A percentile compares a stretch with the other conserved stretches of the same genome.
Evolutionary conservation across 2,888 invertebrate genomes (phyloP).

Genomic region (Halocaridina rubra): DNA sequence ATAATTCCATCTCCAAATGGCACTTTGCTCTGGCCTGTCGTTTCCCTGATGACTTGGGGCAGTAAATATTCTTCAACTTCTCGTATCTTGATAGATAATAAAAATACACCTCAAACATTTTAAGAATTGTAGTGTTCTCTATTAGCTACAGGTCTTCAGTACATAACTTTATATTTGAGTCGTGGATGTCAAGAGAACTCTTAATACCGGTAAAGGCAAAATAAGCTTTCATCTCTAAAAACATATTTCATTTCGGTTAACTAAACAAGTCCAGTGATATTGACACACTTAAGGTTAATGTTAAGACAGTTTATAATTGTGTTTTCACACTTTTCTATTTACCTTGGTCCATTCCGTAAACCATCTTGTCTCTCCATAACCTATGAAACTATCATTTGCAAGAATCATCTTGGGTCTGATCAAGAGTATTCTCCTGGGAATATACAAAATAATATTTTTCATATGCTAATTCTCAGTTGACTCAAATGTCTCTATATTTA

Average conservation of each 20-base stretch:
- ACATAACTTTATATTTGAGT: too few relatives aligned
- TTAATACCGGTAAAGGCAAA: too few relatives aligned
- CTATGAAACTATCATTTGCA: slow-evolving; percentile 86
- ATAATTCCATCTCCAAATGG: slow-evolving; percentile 97
- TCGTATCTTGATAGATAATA: too few relatives aligned
- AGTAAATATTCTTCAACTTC: slow-evolving; percentile 86
- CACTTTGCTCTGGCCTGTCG: slow-evolving; percentile 85
- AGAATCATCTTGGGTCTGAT: slow-evolving; percentile 93
- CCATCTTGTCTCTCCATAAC: slow-evolving; percentile 95
- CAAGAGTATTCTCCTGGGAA: slow-evolving; percentile 80
- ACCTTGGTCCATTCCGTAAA: slow-evolving; percentile 92
- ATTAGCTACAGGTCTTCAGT: too few relatives aligned
- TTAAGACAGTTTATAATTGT: not conserved
- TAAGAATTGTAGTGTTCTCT: too few relatives aligned
- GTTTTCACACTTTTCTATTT: slow-evolving; percentile 29
- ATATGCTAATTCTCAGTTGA: not conserved
- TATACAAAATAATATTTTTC: too few relatives aligned
- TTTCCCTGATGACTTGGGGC: slow-evolving; percentile 84
- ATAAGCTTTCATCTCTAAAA: too few relatives aligned
- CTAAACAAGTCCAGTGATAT: too few relatives aligned
- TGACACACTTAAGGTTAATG: too few relatives aligned
- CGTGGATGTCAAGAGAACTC: too few relatives aligned
- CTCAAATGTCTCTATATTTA: not conserved
- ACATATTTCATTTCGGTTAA: too few relatives aligned
- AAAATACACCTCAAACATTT: too few relatives aligned